Percentiles rank a stretch among this genome's conserved stretches.
Evolutionary conservation across 92 coral and sea anemone genomes (phyloP).

Genomic region (Epizoanthus ramosus): DNA sequence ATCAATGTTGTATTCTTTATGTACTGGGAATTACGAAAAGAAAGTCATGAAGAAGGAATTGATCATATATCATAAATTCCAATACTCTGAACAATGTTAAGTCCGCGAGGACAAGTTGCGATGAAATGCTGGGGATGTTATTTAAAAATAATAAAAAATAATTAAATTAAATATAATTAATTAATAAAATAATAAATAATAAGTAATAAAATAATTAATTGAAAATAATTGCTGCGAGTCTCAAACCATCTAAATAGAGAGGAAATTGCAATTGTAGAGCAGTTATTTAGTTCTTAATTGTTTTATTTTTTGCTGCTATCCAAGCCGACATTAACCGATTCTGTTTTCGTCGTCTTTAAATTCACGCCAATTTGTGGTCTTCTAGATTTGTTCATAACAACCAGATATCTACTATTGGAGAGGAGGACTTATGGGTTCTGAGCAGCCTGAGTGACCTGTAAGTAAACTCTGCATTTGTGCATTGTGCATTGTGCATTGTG

Average conservation of each 20-base stretch:
- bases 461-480: conserved; percentile 40
- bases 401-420: conserved; percentile 57
- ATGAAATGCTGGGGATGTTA: not conserved
- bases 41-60: too few species aligned
- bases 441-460: conserved; percentile 66
- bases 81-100: too few species aligned
- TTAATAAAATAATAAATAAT: not conserved
- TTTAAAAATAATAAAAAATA: not conserved
- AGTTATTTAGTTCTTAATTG: not conserved
- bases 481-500: not conserved
- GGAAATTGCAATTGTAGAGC: not conserved
- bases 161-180: too few species aligned
- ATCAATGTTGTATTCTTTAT: too few species aligned
- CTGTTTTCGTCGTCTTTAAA: not conserved
- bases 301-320: not conserved
- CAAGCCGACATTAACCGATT: not conserved
- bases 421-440: conserved; percentile 82
- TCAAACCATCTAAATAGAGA: not conserved
- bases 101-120: too few species aligned
- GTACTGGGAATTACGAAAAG: too few species aligned
- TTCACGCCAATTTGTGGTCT: not conserved
- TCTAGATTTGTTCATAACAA: conserved; percentile 74
- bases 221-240: not conserved
- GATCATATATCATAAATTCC: too few species aligned
- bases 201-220: too few species aligned